phyloP scores from a whole-genome alignment of 2,113 vertebrate genomes.

The Myotis lucifugus region DNA sequence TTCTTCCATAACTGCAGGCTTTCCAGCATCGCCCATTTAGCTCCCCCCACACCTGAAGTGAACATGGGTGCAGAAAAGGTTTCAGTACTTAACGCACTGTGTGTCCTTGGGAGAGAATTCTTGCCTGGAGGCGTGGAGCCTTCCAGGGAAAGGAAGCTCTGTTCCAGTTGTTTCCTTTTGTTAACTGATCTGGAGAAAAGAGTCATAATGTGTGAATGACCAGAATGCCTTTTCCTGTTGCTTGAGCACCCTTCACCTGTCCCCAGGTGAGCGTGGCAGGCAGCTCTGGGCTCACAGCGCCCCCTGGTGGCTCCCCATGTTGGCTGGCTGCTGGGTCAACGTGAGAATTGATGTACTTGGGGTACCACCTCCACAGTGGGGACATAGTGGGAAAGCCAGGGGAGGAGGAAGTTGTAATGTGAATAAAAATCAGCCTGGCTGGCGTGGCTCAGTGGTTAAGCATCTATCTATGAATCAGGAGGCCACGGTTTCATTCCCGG shows the following conservation, averaged over 20 bases:
- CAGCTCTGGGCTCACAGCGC: not conserved
- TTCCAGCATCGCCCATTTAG: accelerated
- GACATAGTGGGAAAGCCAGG: accelerated
- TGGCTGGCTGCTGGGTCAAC: accelerated
- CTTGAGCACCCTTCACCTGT: not conserved
- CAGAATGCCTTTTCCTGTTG: accelerated
- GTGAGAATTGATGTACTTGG: accelerated
- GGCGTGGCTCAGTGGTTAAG: no score
- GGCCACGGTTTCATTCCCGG: no score
- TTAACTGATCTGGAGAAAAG: not conserved
- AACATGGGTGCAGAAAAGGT: no score
- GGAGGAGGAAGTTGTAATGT: not conserved
- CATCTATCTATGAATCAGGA: no score
- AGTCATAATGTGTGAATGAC: not conserved
- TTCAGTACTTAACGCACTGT: no score
- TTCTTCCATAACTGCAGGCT: accelerated
- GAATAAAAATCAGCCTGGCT: not conserved
- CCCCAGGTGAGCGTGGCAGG: accelerated
- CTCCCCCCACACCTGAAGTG: accelerated
- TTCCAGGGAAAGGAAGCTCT: accelerated
- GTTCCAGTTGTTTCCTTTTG: not conserved
- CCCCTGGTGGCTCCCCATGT: not conserved
- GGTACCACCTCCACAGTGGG: not conserved
- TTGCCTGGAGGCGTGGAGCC: not conserved
- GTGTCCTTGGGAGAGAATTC: not conserved